Evolutionary conservation across 92 coral and sea anemone species (phyloP).

Genomic region (Montipora capitata): DNA sequence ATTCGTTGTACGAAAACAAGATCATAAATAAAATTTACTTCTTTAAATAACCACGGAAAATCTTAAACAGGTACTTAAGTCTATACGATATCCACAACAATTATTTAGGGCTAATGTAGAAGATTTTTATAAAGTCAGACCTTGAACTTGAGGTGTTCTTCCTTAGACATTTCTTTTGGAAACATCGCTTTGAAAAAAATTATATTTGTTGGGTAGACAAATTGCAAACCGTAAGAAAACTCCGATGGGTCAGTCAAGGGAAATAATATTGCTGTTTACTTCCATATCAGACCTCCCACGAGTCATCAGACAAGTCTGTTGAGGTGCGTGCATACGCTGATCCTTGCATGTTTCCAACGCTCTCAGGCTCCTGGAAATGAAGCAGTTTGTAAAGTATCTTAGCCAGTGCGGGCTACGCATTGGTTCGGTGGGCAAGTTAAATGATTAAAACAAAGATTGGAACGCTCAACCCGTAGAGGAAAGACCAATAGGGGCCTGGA

Average conservation of each 20-base stretch:
- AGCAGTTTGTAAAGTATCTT: neutral
- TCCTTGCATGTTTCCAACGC: neutral
- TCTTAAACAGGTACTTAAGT: neutral
- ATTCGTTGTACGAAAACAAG: neutral
- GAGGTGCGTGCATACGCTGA: slow-evolving; percentile 11
- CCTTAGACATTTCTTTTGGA: neutral
- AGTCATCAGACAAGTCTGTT: slow-evolving; percentile 25
- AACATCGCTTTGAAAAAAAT: neutral
- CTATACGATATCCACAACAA: neutral
- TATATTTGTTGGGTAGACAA: neutral
- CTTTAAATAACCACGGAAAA: neutral
- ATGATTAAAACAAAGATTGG: too few relatives aligned
- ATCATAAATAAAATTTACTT: neutral
- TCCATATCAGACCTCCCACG: slow-evolving; percentile 30
- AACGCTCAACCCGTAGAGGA: too few relatives aligned
- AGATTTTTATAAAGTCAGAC: too few relatives aligned
- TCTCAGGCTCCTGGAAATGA: slow-evolving; percentile 1
- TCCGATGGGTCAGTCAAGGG: neutral
- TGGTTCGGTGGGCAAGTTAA: too few relatives aligned
- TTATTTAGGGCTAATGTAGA: too few relatives aligned
- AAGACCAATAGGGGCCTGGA: too few relatives aligned
- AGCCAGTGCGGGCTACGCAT: too few relatives aligned
- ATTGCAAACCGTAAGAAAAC: neutral
- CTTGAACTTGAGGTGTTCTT: too few relatives aligned
- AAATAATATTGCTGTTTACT: slow-evolving; percentile 12